Base-by-base conservation (phyloP, 2,797 vertebrate genomes). In the Tangara arthus region DNA sequence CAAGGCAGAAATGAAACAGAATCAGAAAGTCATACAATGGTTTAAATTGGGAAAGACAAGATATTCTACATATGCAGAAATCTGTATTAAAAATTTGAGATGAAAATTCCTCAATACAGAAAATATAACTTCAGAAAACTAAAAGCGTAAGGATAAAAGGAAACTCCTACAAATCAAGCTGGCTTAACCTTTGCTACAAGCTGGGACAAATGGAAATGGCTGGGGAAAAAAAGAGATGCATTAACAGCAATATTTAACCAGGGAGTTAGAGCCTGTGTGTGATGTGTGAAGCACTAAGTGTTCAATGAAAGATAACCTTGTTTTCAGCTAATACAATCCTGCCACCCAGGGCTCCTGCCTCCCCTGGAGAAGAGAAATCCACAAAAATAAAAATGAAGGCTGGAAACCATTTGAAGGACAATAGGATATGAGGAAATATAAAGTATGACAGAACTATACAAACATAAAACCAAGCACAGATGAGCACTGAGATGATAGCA, bases 191-290 rank as follows among this genome's bases (percentile, higher is more conserved):
- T 77, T 92, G 34, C 22, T 73, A 42, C 49, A 89, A 46, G 49
- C 44, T 77, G 56, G 37, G 30, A 73, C 12, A 80, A 91, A 89
- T 56, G 30, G 64, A 87, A 93, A 73, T 66, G 82, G 44, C 41
- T 69, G 69, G 24, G 44, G 3, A 2, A 39, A 73, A 75, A 63
- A 71, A 41, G 32, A 89, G 42, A 49, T 64, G 34, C 39, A 77
- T 85, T 85, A 77, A 63, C 53, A 82, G 68, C 37, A 89, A 39
- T 87, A 61, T 91, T 82, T 87, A 95, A 91, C 19, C 46, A 85
- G 52, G 41, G 75, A 91, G 55, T 42, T 79, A 53, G 5, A 85
- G 64, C 57, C 49, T 20, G 6, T 9, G 15, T 65, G 60, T 49
- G 34, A 85, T 26, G 56, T 18, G 2, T 77, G 70, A 95, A 79